Conservation (phyloP, 2,797 vertebrate genomes). For the Antennarius maculatus region DNA sequence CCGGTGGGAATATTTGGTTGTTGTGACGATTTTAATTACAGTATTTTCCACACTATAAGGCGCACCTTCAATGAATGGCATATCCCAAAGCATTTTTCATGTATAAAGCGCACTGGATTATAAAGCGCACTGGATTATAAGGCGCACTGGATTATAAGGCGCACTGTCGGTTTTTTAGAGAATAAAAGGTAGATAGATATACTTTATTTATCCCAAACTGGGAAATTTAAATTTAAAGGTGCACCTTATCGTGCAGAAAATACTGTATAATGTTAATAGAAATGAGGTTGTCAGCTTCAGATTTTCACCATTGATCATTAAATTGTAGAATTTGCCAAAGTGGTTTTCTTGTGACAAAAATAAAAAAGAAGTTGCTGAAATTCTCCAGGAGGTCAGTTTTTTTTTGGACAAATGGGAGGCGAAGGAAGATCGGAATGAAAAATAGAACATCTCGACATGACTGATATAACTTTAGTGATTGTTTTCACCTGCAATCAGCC, state of each 20-base stretch:
- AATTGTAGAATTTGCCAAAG: slow-evolving; percentile 39
- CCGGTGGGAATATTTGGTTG: neutral
- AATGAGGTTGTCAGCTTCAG: slow-evolving; percentile 30
- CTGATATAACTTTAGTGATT: slow-evolving; percentile 24
- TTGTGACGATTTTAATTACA: slow-evolving; percentile 20
- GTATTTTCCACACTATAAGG: too few relatives aligned
- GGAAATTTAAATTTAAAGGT: too few relatives aligned
- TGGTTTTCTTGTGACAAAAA: slow-evolving; percentile 8
- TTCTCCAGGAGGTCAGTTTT: neutral
- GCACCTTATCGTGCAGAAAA: too few relatives aligned
- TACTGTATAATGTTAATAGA: slow-evolving; percentile 13
- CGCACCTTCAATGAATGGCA: too few relatives aligned
- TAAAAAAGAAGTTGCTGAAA: neutral
- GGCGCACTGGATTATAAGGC: too few relatives aligned
- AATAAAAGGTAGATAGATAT: too few relatives aligned
- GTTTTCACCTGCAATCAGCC: slow-evolving; percentile 40
- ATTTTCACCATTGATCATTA: slow-evolving; percentile 47
- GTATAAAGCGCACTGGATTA: too few relatives aligned
- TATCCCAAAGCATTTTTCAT: too few relatives aligned
- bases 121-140: too few relatives aligned
- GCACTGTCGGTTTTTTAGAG: too few relatives aligned
- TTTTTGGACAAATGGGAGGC: too few relatives aligned
- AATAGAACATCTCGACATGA: neutral
- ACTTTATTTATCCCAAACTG: too few relatives aligned
- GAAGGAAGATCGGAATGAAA: neutral